Conservation (phyloP, 2,888 invertebrate genomes). For the Schizotus pectinicornis region DNA sequence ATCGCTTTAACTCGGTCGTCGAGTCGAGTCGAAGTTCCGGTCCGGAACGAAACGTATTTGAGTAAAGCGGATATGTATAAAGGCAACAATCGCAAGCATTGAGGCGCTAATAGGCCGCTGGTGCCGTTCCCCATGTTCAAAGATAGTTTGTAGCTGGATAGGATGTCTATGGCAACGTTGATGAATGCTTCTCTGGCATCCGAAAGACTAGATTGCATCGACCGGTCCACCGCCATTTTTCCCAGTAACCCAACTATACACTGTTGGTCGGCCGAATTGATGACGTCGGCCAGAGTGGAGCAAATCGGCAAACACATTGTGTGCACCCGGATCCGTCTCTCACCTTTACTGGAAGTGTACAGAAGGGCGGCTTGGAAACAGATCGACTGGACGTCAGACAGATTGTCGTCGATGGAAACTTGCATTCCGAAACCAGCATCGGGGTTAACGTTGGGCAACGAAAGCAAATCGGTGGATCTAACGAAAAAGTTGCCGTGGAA, state of each 20-base stretch:
- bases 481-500: constrained; percentile 99
- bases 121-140: constrained; percentile 68
- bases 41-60: constrained; percentile 89
- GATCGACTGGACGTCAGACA: constrained; percentile 84
- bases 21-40: constrained; percentile 84
- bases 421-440: constrained; percentile 99
- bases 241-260: constrained; percentile 90
- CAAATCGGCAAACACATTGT: constrained; percentile 94
- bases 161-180: constrained; percentile 91
- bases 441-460: constrained; percentile 96
- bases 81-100: constrained; percentile 81
- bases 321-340: constrained; percentile 96
- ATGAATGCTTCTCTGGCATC: constrained; percentile 97
- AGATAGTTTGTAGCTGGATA: constrained; percentile 74
- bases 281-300: constrained; percentile 81
- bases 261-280: constrained; percentile 91
- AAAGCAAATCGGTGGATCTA: constrained; percentile 93
- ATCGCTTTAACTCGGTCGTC: constrained; percentile 94
- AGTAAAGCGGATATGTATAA: constrained; percentile 87
- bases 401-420: constrained; percentile 90
- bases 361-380: constrained; percentile 98
- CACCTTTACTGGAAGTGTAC: constrained; percentile 95
- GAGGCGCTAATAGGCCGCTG: constrained; percentile 76
- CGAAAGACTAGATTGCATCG: constrained; percentile 80
- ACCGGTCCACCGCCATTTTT: constrained; percentile 98